Conservation (phyloP, 2,113 vertebrate genomes). For the Petaurus breviceps region DNA sequence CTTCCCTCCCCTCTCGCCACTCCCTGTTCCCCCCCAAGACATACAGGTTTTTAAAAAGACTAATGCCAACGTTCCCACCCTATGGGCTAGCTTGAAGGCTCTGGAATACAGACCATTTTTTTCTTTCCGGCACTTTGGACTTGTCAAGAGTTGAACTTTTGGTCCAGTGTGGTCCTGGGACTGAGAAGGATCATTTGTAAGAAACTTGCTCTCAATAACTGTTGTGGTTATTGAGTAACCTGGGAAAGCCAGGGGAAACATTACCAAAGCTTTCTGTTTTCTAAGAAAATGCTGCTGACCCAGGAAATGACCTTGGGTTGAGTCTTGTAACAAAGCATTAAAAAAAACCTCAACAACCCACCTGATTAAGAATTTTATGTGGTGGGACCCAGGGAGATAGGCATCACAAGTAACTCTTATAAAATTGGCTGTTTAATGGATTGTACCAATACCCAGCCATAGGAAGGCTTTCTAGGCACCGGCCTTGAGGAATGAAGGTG, state of each 20-base stretch:
- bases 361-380: not conserved
- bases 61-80: not conserved
- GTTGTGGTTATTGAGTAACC: slow-evolving; percentile 70
- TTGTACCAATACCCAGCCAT: not conserved
- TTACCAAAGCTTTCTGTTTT: slow-evolving; percentile 60
- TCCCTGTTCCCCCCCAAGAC: not conserved
- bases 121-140: slow-evolving; percentile 26
- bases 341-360: not conserved
- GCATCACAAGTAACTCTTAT: slow-evolving; percentile 3
- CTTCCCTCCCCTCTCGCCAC: not conserved
- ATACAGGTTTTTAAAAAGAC: slow-evolving; percentile 2
- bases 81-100: not conserved
- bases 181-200: not conserved
- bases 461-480: not conserved
- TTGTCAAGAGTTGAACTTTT: not conserved
- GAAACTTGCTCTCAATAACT: slow-evolving; percentile 38
- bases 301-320: slow-evolving; percentile 34
- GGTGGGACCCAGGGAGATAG: not conserved
- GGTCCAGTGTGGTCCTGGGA: slow-evolving; percentile 58
- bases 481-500: not conserved
- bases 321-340: not conserved
- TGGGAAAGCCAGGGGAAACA: slow-evolving; percentile 48
- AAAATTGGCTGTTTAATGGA: not conserved
- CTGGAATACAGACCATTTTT: slow-evolving; percentile 49
- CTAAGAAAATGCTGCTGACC: slow-evolving; percentile 47